These are phyloP conservation scores for Anarsia innoxiella DNA, from an alignment of 2,888 invertebrate genomes.

Conservation along the genomic window DNA sequence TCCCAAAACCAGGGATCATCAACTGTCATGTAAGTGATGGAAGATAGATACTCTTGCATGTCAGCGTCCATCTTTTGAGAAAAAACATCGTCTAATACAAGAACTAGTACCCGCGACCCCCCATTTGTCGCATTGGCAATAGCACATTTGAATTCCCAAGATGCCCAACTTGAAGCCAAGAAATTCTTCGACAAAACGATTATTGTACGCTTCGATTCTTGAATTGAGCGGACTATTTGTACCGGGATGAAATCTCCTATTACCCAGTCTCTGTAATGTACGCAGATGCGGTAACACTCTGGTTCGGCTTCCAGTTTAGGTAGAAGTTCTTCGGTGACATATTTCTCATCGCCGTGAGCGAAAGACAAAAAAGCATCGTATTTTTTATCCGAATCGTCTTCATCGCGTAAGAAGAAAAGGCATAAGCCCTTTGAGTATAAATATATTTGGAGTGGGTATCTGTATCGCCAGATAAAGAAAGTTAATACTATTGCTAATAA, in stretches of 20 bases:
- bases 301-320: slow-evolving; percentile 77
- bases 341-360: slow-evolving; percentile 84
- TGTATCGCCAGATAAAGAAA: background rate
- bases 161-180: slow-evolving; percentile 74
- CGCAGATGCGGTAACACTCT: slow-evolving; percentile 73
- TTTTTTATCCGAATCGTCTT: slow-evolving; percentile 23
- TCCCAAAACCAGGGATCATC: slow-evolving; percentile 88
- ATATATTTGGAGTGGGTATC: background rate
- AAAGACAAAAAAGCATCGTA: slow-evolving; percentile 90
- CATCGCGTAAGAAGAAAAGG: slow-evolving; percentile 1
- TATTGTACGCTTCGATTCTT: slow-evolving; percentile 73
- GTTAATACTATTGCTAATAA: background rate
- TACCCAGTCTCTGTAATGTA: slow-evolving; percentile 84
- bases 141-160: slow-evolving; percentile 79
- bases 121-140: slow-evolving; percentile 41
- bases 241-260: slow-evolving; percentile 84
- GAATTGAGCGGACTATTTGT: slow-evolving; percentile 83
- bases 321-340: slow-evolving; percentile 79
- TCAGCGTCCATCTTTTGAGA: slow-evolving; percentile 27
- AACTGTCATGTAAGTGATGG: slow-evolving; percentile 86
- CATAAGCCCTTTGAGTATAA: slow-evolving; percentile 3
- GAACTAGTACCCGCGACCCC: slow-evolving; percentile 80
- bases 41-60: slow-evolving; percentile 79
- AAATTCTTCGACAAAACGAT: slow-evolving; percentile 34
- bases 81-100: slow-evolving; percentile 78